Evolutionary conservation across 2,113 vertebrate genomes (phyloP).

Genomic region (Syngnathoides biaculeatus): DNA sequence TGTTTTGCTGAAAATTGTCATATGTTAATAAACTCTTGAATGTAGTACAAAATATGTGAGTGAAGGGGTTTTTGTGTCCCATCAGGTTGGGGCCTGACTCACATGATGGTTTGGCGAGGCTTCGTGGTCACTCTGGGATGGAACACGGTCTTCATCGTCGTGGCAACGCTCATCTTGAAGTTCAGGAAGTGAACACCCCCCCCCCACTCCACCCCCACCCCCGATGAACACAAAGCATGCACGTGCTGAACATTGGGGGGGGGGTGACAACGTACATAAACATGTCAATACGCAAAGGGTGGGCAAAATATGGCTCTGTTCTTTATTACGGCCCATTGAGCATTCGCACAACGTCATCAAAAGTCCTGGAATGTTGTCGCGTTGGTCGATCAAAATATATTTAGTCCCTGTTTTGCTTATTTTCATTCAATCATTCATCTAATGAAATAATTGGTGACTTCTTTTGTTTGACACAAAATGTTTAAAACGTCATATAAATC

Average conservation of each 20-base stretch:
- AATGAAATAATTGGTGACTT: neutral
- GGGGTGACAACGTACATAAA: neutral
- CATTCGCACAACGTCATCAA: neutral
- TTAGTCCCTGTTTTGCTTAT: neutral
- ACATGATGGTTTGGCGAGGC: conserved; percentile 77
- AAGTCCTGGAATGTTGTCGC: neutral
- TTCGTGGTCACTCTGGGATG: conserved; percentile 75
- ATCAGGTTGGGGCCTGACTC: conserved; percentile 72
- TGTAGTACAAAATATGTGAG: too few relatives aligned
- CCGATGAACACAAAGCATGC: too few relatives aligned
- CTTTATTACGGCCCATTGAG: neutral
- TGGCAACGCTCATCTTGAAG: conserved; percentile 77
- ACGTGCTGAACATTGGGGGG: conserved; percentile 16
- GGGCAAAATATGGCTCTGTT: neutral
- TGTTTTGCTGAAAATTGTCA: too few relatives aligned
- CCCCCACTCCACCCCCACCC: too few relatives aligned
- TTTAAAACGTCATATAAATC: too few relatives aligned
- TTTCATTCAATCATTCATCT: neutral
- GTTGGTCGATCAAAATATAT: neutral
- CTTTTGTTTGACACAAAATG: neutral
- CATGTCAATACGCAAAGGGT: neutral
- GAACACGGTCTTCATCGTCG: conserved; percentile 76
- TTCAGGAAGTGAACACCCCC: conserved; percentile 70
- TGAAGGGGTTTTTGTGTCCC: neutral
- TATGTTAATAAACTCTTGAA: too few relatives aligned